Evolutionary conservation across 1,140 invertebrate species (phyloP), one percentile per base, ranked within the genome.

Genomic region (Archivesica marissinica): DNA sequence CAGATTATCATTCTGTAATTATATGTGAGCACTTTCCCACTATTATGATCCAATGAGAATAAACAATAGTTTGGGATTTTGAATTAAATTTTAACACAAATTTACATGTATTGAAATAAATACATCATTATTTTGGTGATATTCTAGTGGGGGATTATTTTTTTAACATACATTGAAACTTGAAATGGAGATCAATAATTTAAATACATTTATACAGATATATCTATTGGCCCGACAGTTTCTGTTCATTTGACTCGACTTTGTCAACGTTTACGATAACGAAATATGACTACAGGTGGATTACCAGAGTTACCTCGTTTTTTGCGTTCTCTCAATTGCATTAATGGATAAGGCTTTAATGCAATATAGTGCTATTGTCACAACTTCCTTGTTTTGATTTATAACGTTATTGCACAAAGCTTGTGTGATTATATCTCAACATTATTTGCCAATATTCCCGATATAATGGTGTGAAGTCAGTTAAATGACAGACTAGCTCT

Each of bases 141-240:
- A 28, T 64, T 30, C 59, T 33, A 64, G 33, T 4, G 33, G 20
- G 13, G 30, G 59, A 64, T 64, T n/a, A n/a, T n/a, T n/a, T n/a
- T n/a, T 64, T 64, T 64, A 64, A 35, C 59, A 35, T 30, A 64
- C 30, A 33, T 64, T 15, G 23, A 13, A 13, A 35, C 59, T 35
- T 64, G 30, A 64, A 64, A 35, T 2, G n/a, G 59, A 64, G 59
- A 64, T 64, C 59, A 64, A 64, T 64, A 64, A 64, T 64, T 64
- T 64, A 64, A 64, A 64, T 64, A 64, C 30, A 30, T 64, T 35
- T 64, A 64, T 64, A 64, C 59, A 64, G 38, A 64, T 35, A 64
- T 64, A 64, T 64, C 59, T 64, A 33, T 64, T 64, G 33, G 59
- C 59, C 59, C n/a, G n/a, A n/a, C n/a, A 64, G 38, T 6, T 64